These are phyloP conservation scores for Lithophane socia DNA, from an alignment of 2,888 invertebrate species.

Conservation along the genomic window DNA sequence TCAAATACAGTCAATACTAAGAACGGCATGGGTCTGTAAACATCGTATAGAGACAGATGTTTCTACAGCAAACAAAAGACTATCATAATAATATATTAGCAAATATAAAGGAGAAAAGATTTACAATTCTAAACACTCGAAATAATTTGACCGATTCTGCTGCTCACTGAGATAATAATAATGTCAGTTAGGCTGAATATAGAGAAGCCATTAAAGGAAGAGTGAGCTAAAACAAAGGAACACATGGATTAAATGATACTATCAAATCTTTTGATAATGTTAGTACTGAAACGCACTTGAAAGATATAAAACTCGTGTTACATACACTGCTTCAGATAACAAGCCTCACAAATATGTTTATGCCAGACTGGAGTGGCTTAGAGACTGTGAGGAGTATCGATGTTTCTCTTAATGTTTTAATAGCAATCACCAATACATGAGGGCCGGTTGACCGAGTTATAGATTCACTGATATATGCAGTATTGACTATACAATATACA, in stretches of 20 bases:
- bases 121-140: conserved; percentile 9
- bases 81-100: background rate
- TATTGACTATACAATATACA: background rate
- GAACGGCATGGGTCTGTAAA: conserved; percentile 16
- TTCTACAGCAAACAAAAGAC: conserved; percentile 59
- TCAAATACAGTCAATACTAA: conserved; percentile 37
- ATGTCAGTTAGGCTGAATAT: background rate
- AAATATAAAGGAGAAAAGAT: background rate
- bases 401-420: background rate
- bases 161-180: background rate
- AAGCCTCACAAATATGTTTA: background rate
- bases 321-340: background rate
- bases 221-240: background rate
- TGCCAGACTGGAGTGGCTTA: background rate
- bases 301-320: conserved; percentile 9
- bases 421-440: background rate
- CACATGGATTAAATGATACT: conserved; percentile 3
- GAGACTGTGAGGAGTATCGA: background rate
- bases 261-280: conserved; percentile 6
- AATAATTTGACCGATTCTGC: background rate
- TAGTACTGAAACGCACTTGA: background rate
- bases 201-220: background rate
- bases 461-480: background rate
- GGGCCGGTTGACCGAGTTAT: background rate
- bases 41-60: conserved; percentile 68